These are phyloP conservation scores for Athalia cordata DNA, from an alignment of 2,888 invertebrate species.

Conservation along the genomic window DNA sequence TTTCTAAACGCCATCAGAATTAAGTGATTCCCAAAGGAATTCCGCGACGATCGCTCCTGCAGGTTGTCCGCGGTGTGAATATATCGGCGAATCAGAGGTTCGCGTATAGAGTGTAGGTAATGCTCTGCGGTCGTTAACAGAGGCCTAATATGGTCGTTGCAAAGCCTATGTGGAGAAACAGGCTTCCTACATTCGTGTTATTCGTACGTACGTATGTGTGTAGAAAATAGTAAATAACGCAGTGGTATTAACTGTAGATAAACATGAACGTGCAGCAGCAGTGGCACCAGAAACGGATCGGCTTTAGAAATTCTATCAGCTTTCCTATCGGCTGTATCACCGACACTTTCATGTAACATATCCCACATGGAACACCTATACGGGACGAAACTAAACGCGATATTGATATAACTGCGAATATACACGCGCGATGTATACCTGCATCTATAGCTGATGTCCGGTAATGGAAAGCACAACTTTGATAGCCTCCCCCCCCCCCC, in stretches of 20 bases:
- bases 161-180: slow-evolving; percentile 16
- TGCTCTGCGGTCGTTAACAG: slow-evolving; percentile 34
- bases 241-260: no score
- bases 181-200: slow-evolving; percentile 9
- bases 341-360: no score
- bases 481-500: slow-evolving; percentile 4
- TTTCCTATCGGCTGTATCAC: no score
- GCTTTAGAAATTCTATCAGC: no score
- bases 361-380: not conserved
- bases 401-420: slow-evolving; percentile 24
- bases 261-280: no score
- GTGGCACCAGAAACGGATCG: no score
- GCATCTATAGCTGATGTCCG: slow-evolving; percentile 16
- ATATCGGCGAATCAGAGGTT: not conserved
- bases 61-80: not conserved
- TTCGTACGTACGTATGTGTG: not conserved
- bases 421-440: not conserved
- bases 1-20: no score
- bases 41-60: no score
- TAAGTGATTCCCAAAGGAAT: no score
- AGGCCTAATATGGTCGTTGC: slow-evolving; percentile 1
- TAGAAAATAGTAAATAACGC: no score
- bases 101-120: slow-evolving; percentile 1
- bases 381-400: slow-evolving; percentile 25
- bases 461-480: slow-evolving; percentile 38